Evolutionary conservation across 2,888 invertebrate genomes (phyloP), one percentile per base, ranked within the genome.

Genomic region (Anoncus sp.): DNA sequence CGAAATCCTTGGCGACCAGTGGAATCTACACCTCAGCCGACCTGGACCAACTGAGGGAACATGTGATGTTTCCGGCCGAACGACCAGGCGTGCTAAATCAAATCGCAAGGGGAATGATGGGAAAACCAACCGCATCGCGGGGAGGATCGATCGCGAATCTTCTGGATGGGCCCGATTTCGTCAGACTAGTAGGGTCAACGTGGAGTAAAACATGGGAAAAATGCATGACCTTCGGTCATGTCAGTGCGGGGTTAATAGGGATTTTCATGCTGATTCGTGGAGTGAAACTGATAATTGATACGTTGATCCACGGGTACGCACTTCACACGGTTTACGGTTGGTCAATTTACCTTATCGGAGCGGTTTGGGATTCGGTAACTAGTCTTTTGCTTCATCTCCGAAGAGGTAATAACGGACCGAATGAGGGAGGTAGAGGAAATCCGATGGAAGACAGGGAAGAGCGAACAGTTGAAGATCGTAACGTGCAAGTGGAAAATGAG

Each of bases 41-140:
- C 7, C 31, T 31, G 31, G 31, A 31, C 3, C 43, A 69, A 27
- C 22, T 79, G 10, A 5, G 75, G 14, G 75, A 80, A 6, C 53
- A 43, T 9, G 76, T 82, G 1, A 81, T 80, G 77, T 79, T 75
- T n/a, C 77, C 77, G 6, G 43, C 69, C 9, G 81, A 80, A 20
- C 43, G 24, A 16, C 45, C 66, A 2, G 60, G 60, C 3, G 20
- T 76, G 5, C 14, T 81, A 12, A 77, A 81, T 27, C 59, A 71
- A 5, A 24, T 77, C 12, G 70, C 82, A 1, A 62, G 77, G 43
- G 51, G 71, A 22, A 59, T 75, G 24, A 31, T n/a, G 2, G 69
- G 65, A 3, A 12, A 72, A 20, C 2, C 18, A 1, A 20, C 47
- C 0, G 12, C 3, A 1, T 38, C 57, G 10, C 35, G 45, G 1